Evolutionary conservation across 2,113 vertebrate species (phyloP).

Genomic region (Petromus typicus): DNA sequence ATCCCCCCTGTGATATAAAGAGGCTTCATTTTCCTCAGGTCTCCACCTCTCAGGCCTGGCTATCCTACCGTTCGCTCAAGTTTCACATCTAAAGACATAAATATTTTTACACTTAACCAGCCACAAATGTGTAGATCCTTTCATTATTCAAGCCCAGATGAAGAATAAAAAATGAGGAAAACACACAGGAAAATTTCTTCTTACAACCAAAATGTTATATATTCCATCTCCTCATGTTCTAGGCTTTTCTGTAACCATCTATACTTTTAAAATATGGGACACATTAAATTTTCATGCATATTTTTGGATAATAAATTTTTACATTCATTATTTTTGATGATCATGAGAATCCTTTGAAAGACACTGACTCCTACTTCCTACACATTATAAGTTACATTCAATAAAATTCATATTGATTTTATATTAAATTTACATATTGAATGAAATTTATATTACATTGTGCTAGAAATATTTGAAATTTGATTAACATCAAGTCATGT

Average conservation of each 20-base stretch:
- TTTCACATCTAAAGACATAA: not conserved
- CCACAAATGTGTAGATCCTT: not conserved
- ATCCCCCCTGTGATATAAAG: not conserved
- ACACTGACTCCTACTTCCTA: not conserved
- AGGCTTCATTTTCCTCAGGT: not conserved
- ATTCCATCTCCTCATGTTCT: not conserved
- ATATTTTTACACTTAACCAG: not conserved
- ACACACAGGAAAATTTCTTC: not conserved
- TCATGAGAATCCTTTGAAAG: not conserved
- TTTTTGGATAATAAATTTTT: not conserved
- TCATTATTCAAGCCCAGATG: not conserved
- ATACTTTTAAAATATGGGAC: not conserved
- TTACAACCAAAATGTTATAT: not conserved
- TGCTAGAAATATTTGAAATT: not conserved
- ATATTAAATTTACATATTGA: not conserved
- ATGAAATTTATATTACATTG: not conserved
- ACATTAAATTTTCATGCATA: not conserved
- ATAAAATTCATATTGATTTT: not conserved
- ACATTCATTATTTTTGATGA: not conserved
- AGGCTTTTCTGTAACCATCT: not conserved
- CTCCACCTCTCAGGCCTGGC: not conserved
- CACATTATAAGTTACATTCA: not conserved
- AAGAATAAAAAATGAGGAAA: not conserved
- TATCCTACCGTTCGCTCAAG: not conserved
- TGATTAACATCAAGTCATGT: not conserved